Conservation (phyloP, 2,888 invertebrate genomes). For the Drosophila differens region DNA sequence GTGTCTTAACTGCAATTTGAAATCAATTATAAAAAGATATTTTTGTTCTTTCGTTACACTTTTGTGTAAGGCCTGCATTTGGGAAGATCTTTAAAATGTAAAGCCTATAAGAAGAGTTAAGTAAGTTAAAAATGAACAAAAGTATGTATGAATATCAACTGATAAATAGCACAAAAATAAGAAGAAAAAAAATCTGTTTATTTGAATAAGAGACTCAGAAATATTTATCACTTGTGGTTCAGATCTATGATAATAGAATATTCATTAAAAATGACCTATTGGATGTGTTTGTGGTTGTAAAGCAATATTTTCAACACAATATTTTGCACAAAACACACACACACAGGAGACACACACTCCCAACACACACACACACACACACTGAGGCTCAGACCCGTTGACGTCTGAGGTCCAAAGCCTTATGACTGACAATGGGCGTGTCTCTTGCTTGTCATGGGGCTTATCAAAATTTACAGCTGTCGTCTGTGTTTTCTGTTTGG, state of each 20-base stretch:
- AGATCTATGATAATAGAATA: neutral
- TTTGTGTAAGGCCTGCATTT: neutral
- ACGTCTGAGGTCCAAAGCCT: slow-evolving; percentile 16
- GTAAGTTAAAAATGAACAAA: neutral
- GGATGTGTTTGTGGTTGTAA: neutral
- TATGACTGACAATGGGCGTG: slow-evolving; percentile 42
- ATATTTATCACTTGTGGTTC: neutral
- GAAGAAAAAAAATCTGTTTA: neutral
- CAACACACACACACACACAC: neutral
- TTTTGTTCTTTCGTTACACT: neutral
- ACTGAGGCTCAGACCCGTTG: slow-evolving; percentile 21
- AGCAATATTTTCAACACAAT: neutral
- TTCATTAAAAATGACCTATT: neutral
- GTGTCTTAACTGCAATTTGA: neutral
- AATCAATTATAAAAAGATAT: neutral
- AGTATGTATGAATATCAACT: no score
- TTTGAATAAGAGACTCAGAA: neutral
- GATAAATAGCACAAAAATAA: neutral
- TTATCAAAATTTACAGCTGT: slow-evolving; percentile 74
- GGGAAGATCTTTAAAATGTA: neutral
- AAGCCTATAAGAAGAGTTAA: neutral
- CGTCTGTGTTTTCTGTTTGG: slow-evolving; percentile 39
- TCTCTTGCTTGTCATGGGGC: slow-evolving; percentile 45
- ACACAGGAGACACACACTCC: neutral
- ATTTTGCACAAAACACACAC: slow-evolving; percentile 6